Evolutionary conservation across 2,888 invertebrate species (phyloP).

Genomic region (Gari tellinella): DNA sequence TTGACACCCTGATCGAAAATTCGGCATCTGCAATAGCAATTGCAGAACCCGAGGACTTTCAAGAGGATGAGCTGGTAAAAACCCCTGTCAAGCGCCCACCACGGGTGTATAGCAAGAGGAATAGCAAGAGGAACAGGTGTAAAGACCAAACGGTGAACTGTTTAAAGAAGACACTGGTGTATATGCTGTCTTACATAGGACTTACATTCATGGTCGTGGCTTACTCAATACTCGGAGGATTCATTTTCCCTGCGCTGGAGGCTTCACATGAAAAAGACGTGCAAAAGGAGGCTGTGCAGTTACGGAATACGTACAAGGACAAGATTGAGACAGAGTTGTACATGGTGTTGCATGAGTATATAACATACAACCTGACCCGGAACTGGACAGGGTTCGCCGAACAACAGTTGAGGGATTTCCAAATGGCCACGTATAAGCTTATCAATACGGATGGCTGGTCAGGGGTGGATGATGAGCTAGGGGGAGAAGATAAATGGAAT

Average conservation of each 20-base stretch:
- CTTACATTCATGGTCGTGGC: slow-evolving; percentile 95
- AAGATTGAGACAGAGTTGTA: slow-evolving; percentile 11
- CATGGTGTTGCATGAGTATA: slow-evolving; percentile 16
- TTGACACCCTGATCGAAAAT: slow-evolving; percentile 24
- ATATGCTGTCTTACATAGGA: slow-evolving; percentile 98
- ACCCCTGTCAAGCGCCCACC: neutral
- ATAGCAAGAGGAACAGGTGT: slow-evolving; percentile 6
- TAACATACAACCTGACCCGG: slow-evolving; percentile 79
- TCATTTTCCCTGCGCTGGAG: slow-evolving; percentile 93
- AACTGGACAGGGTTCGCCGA: slow-evolving; percentile 95
- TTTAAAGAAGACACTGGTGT: slow-evolving; percentile 90
- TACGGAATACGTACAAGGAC: slow-evolving; percentile 8
- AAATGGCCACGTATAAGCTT: slow-evolving; percentile 91
- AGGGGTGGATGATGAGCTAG: slow-evolving; percentile 86
- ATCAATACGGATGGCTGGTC: slow-evolving; percentile 91
- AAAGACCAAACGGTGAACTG: slow-evolving; percentile 44
- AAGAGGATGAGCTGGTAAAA: slow-evolving; percentile 26
- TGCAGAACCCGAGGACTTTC: slow-evolving; percentile 46
- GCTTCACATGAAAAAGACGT: slow-evolving; percentile 69
- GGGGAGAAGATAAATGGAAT: slow-evolving; percentile 89
- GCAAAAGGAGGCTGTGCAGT: slow-evolving; percentile 50
- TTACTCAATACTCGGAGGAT: slow-evolving; percentile 95
- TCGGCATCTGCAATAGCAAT: slow-evolving; percentile 32
- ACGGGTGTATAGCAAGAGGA: neutral
- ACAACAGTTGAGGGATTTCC: slow-evolving; percentile 91